Evolutionary conservation across 2,888 invertebrate species (phyloP).

Genomic region (Acanthoscelides obtectus): DNA sequence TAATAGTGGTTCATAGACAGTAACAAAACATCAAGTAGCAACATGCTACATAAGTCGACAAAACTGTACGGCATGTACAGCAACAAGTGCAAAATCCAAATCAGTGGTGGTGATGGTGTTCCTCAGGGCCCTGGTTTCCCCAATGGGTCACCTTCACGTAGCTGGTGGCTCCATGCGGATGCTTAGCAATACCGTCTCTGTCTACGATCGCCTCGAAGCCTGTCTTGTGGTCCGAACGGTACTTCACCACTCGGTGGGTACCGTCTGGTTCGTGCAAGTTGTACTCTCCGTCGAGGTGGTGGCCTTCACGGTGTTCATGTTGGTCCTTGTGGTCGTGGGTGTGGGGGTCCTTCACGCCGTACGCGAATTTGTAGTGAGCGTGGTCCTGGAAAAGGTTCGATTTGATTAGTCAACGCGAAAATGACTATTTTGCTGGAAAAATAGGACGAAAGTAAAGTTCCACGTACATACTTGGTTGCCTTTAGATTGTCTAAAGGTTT

Average conservation of each 20-base stretch:
- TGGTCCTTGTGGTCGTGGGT: conserved; percentile 43
- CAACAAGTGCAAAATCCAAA: not conserved
- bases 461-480: too few relatives aligned
- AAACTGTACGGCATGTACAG: not conserved
- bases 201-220: conserved; percentile 32
- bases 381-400: conserved; percentile 12
- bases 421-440: too few relatives aligned
- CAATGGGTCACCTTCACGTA: conserved; percentile 32
- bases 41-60: not conserved
- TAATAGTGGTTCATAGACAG: not conserved
- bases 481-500: too few relatives aligned
- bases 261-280: conserved; percentile 43
- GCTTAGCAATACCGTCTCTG: conserved; percentile 30
- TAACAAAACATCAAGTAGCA: not conserved
- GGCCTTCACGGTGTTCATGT: conserved; percentile 41
- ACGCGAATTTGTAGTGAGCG: conserved; percentile 40
- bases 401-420: too few relatives aligned
- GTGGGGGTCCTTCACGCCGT: conserved; percentile 44
- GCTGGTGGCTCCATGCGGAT: conserved; percentile 28
- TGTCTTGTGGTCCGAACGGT: conserved; percentile 27
- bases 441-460: too few relatives aligned
- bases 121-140: conserved; percentile 17
- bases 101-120: not conserved
- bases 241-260: conserved; percentile 41
- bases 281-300: conserved; percentile 42